Percentiles rank a stretch among this genome's conserved stretches.
These are phyloP conservation scores for Amphipoea lucens DNA, from an alignment of 2,888 invertebrate species.

Conservation along the genomic window DNA sequence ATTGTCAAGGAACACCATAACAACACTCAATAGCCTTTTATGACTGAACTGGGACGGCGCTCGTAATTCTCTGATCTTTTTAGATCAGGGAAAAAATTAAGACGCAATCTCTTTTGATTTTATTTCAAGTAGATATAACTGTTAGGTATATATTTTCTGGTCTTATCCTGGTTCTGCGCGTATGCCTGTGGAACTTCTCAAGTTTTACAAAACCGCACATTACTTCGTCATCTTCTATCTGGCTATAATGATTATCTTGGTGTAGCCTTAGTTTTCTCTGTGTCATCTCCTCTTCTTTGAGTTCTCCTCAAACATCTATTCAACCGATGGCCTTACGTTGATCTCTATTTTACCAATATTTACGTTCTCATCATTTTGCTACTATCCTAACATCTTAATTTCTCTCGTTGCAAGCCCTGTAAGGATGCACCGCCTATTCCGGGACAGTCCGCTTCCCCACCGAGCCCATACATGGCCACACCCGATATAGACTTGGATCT, in stretches of 20 bases:
- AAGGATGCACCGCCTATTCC: constrained; percentile 73
- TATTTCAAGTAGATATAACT: no score
- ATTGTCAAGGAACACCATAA: constrained; percentile 17
- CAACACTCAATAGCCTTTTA: constrained; percentile 28
- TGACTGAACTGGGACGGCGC: not conserved
- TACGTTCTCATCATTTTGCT: not conserved
- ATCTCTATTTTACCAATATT: not conserved
- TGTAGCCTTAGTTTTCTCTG: not conserved
- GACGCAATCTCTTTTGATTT: no score
- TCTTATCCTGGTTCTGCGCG: not conserved
- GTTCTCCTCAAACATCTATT: not conserved
- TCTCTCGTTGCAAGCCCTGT: constrained; percentile 68
- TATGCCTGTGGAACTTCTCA: not conserved
- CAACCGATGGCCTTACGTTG: not conserved
- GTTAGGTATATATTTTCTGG: not conserved
- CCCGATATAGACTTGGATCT: constrained; percentile 70
- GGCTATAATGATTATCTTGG: not conserved
- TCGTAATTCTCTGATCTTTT: not conserved
- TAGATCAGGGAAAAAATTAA: not conserved
- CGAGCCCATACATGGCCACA: constrained; percentile 77
- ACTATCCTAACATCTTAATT: not conserved
- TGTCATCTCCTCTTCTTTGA: not conserved
- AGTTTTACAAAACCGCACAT: not conserved
- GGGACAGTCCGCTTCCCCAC: constrained; percentile 67
- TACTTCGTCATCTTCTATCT: not conserved